A percentile compares a stretch with the other conserved stretches of the same genome.
phyloP scores from a whole-genome alignment of 2,113 vertebrate species.

The Gymnarchus niloticus region DNA sequence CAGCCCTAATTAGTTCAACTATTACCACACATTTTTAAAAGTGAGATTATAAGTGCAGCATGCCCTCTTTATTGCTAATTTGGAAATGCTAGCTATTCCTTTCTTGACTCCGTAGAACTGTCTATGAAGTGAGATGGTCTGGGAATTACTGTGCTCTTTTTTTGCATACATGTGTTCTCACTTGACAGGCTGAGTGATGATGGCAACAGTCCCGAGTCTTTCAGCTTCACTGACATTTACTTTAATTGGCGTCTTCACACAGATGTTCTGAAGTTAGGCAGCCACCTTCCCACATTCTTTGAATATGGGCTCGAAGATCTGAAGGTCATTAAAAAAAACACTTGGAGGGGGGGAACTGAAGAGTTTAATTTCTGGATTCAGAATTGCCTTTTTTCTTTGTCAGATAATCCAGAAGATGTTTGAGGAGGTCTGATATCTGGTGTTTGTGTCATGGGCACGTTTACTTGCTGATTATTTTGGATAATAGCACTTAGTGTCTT shows the following conservation, averaged over 20 bases:
- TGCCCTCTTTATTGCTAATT: background rate
- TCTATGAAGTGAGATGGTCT: background rate
- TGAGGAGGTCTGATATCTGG: background rate
- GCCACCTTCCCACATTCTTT: background rate
- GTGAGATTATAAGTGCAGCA: background rate
- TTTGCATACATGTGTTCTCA: background rate
- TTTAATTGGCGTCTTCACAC: conserved; percentile 9
- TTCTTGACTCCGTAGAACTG: background rate
- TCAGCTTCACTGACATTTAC: background rate
- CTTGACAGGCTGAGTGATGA: background rate
- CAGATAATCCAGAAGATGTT: background rate
- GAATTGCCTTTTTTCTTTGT: background rate
- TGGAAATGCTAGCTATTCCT: background rate
- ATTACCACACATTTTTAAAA: background rate
- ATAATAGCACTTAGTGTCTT: background rate
- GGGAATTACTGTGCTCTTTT: background rate
- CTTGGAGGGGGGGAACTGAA: background rate
- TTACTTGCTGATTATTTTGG: conserved; percentile 26
- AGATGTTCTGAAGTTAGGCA: conserved; percentile 10
- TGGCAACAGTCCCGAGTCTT: background rate
- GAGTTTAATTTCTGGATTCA: background rate
- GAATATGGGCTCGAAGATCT: background rate
- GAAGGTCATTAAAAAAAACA: background rate
- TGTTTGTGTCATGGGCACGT: conserved; percentile 13
- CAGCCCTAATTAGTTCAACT: no score